Percentiles rank a stretch among this genome's conserved stretches.
Evolutionary conservation across 2,888 invertebrate species (phyloP).

Genomic region (Coenonympha arcania): DNA sequence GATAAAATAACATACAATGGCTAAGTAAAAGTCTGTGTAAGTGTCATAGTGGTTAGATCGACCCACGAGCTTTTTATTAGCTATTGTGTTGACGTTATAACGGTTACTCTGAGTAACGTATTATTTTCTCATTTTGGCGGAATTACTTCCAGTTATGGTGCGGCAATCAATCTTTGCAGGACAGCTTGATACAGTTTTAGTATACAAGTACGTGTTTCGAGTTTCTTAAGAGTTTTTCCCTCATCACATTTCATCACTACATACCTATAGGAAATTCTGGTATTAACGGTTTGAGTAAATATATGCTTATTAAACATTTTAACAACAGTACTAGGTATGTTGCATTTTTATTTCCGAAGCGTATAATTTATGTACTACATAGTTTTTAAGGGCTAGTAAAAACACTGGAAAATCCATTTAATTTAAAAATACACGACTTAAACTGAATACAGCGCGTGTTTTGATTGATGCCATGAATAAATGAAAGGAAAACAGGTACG

Average conservation of each 20-base stretch:
- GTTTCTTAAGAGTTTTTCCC: too few relatives aligned
- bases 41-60: constrained; percentile 6
- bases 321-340: too few relatives aligned
- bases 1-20: too few relatives aligned
- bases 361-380: too few relatives aligned
- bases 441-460: constrained; percentile 3
- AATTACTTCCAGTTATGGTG: constrained; percentile 2
- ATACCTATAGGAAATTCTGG: too few relatives aligned
- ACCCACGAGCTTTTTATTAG: constrained; percentile 4
- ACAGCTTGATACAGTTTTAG: not conserved
- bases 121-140: constrained; percentile 9
- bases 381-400: too few relatives aligned
- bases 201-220: too few relatives aligned
- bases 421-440: constrained; percentile 1
- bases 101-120: constrained; percentile 1
- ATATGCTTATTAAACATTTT: too few relatives aligned
- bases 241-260: too few relatives aligned
- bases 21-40: constrained; percentile 5
- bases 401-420: not conserved
- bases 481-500: constrained; percentile 7
- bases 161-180: constrained; percentile 4
- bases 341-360: too few relatives aligned
- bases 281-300: too few relatives aligned
- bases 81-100: not conserved
- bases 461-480: constrained; percentile 10